Base-by-base conservation (phyloP, 2,888 invertebrate species). In the Elysia crispata region DNA sequence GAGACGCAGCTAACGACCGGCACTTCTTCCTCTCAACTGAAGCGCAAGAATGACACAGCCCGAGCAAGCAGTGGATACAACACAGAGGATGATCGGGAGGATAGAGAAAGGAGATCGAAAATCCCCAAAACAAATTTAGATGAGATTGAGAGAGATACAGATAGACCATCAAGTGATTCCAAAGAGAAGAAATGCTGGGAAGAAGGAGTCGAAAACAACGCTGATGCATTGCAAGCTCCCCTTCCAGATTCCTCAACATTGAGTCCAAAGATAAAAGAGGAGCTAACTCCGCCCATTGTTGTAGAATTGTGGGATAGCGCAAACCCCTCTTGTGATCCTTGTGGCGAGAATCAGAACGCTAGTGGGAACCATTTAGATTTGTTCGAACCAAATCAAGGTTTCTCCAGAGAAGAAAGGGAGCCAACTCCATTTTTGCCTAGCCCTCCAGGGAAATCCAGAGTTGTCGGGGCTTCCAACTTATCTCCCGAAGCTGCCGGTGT, bases 251-350 rank as follows among this genome's bases (percentile, higher is more conserved):
- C 11, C 11, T 41, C 41, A 11, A 41, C 41, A 11, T 11, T 11
- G 18, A 49, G 18, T 33, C 60, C 6, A 23, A 33, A 31, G n/a
- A 18, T 5, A 25, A 33, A 60, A 57, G 69, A 57, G 20, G 77
- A 23, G 18, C 8, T 15, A n/a, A 57, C 77, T 25, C 77, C 77
- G 20, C 69, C 69, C 8, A 77, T 77, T 31, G 57, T 57, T 28
- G 62, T 77, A 8, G 77, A 77, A 70, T 1, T 70, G 15, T 77
- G 77, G 57, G 70, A 70, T 13, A 60, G 70, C n/a, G 11, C 15
- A n/a, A 25, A 66, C 0, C 8, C 15, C 23, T 0, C 1, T 23
- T n/a, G 20, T n/a, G 33, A 69, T 30, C 15, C n/a, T 1, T n/a
- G 20, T 31, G 31, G 20, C 1, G 20, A 31, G 1, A n/a, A 25